A percentile compares a stretch with the other conserved stretches of the same genome.
Conservation (phyloP, 2,113 vertebrate genomes). For the Nipponia nippon region DNA sequence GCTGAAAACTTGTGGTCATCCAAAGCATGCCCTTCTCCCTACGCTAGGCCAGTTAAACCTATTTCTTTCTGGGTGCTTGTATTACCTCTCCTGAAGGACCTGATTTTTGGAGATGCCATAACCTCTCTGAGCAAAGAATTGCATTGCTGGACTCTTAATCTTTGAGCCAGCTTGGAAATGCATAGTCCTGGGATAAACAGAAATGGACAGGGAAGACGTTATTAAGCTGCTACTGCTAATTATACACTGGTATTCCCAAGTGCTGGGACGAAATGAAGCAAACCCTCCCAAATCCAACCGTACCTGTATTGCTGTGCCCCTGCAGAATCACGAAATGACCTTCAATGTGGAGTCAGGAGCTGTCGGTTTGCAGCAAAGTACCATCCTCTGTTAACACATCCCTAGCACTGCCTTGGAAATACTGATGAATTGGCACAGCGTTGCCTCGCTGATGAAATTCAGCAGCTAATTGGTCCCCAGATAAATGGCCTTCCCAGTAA, state of each 20-base stretch:
- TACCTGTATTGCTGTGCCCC: background rate
- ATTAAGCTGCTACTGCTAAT: background rate
- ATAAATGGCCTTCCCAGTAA: background rate
- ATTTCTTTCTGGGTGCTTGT: background rate
- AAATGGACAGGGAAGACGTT: background rate
- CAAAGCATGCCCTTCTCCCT: background rate
- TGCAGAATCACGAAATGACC: background rate
- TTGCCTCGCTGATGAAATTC: background rate
- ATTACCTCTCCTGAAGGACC: background rate
- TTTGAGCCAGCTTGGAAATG: background rate
- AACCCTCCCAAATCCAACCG: background rate
- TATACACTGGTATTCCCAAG: background rate
- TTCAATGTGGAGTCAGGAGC: background rate
- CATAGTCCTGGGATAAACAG: background rate
- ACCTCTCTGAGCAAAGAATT: background rate
- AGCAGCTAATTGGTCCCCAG: background rate
- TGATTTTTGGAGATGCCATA: background rate
- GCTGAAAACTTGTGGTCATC: fast-evolving
- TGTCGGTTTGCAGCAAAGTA: background rate
- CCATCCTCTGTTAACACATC: background rate
- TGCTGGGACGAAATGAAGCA: background rate
- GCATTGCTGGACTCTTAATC: background rate
- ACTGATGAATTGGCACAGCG: background rate
- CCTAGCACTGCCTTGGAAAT: background rate
- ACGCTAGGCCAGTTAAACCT: fast-evolving